These are phyloP conservation scores for Tor tambroides DNA, from an alignment of 2,113 vertebrate genomes.

Conservation along the genomic window DNA sequence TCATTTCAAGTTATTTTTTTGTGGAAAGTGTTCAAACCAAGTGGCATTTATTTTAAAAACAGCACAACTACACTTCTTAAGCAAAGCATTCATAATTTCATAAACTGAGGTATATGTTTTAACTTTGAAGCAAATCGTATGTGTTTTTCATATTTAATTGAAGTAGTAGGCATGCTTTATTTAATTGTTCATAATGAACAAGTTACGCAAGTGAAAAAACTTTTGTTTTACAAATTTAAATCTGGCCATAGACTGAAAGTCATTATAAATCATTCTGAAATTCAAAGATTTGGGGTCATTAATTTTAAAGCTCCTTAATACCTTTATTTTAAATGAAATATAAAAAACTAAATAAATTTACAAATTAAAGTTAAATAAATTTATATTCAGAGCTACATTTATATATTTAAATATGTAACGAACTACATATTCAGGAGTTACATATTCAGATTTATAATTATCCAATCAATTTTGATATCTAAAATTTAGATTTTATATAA, in stretches of 20 bases:
- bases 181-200: neutral
- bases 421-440: neutral
- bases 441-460: neutral
- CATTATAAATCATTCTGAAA: neutral
- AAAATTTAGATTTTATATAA: neutral
- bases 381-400: neutral
- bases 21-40: neutral
- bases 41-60: neutral
- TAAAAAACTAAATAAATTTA: neutral
- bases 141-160: neutral
- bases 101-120: neutral
- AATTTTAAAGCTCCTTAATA: neutral
- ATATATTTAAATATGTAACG: neutral
- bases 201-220: neutral
- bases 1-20: neutral
- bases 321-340: neutral
- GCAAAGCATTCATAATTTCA: neutral
- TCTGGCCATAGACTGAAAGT: neutral
- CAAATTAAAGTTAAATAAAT: no score
- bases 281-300: neutral
- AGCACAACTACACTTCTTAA: neutral
- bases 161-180: neutral
- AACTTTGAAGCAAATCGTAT: neutral
- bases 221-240: neutral
- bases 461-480: neutral